Evolutionary conservation across 2,113 vertebrate species (phyloP).

Genomic region (Neomonachus schauinslandi): DNA sequence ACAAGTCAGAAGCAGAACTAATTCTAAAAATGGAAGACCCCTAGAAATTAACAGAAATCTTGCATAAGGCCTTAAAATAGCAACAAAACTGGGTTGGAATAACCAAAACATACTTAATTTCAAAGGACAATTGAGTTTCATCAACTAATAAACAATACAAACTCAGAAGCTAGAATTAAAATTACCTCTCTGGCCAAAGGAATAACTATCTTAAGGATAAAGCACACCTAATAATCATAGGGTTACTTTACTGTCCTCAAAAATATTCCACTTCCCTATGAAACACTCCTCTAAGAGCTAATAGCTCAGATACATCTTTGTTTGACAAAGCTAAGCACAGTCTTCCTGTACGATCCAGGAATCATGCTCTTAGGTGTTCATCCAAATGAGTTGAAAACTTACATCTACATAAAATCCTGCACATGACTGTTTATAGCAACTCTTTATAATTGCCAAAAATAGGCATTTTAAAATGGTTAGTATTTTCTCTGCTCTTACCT

Average conservation of each 20-base stretch:
- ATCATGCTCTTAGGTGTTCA: neutral
- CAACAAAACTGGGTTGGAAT: neutral
- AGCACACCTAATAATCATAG: neutral
- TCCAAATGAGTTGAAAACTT: neutral
- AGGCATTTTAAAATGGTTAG: neutral
- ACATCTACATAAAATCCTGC: neutral
- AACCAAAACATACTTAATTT: neutral
- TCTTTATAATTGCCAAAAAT: neutral
- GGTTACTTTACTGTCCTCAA: neutral
- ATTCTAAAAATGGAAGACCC: neutral
- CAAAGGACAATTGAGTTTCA: neutral
- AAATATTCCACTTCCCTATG: neutral
- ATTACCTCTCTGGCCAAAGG: neutral
- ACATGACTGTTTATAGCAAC: neutral
- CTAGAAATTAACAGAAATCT: neutral
- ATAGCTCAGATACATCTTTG: neutral
- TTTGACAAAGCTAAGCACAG: neutral
- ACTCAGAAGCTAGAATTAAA: constrained; percentile 22
- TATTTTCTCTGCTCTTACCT: neutral
- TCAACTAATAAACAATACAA: neutral
- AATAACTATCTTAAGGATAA: neutral
- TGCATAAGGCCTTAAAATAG: neutral
- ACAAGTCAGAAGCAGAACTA: neutral
- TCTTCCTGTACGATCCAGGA: neutral
- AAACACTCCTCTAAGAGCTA: neutral